phyloP scores from a whole-genome alignment of 2,797 vertebrate species.

The Synaphobranchus kaupii region DNA sequence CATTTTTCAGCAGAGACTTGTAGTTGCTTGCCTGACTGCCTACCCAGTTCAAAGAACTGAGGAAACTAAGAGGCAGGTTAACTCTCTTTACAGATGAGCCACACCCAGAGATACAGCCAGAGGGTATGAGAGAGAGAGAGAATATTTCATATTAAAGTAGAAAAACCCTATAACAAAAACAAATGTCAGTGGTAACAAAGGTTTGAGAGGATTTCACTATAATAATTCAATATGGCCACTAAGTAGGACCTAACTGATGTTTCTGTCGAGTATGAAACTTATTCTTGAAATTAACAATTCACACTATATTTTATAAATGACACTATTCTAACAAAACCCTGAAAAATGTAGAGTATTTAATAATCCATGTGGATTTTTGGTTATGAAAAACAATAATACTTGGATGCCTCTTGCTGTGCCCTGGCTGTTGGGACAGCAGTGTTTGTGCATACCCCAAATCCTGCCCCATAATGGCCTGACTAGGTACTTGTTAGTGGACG shows the following conservation, averaged over 20 bases:
- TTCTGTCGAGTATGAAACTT: neutral
- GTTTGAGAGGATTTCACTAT: neutral
- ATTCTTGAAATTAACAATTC: no score
- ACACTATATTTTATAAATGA: no score
- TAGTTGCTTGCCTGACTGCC: conserved; percentile 43
- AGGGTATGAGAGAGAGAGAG: conserved; percentile 2
- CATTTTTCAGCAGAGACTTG: conserved; percentile 47
- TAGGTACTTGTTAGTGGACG: neutral
- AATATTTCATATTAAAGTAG: neutral
- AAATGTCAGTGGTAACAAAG: neutral
- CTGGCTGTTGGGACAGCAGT: neutral
- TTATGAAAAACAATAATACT: neutral
- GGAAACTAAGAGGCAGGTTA: neutral
- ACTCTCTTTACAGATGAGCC: conserved; percentile 3
- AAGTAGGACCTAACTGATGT: neutral
- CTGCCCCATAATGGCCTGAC: neutral
- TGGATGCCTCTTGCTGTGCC: no score
- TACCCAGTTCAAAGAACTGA: conserved; percentile 11
- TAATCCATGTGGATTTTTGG: neutral
- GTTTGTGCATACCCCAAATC: neutral
- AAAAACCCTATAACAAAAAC: neutral
- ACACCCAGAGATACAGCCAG: neutral
- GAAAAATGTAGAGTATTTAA: no score
- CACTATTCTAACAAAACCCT: no score
- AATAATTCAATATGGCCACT: neutral